Conservation (phyloP, 2,888 invertebrate genomes). For the Drepanosiphum platanoidis region DNA sequence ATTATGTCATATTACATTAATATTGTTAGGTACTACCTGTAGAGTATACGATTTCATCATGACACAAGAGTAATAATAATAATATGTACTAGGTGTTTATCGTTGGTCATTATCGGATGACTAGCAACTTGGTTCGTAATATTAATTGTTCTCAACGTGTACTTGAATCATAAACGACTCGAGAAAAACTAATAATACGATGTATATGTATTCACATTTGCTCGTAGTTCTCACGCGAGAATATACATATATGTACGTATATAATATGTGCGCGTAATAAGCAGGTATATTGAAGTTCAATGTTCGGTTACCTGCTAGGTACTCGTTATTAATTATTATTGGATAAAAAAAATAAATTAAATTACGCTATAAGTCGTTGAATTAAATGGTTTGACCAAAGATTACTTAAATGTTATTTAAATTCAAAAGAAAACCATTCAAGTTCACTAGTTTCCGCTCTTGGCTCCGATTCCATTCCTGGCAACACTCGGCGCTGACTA, state of each 20-base stretch:
- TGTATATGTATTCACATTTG: too few relatives aligned
- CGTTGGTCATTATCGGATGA: not conserved
- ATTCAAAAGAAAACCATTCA: too few relatives aligned
- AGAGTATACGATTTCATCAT: not conserved
- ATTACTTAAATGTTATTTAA: too few relatives aligned
- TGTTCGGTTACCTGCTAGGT: too few relatives aligned
- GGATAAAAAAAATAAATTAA: too few relatives aligned
- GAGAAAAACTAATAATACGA: not conserved
- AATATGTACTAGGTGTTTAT: not conserved
- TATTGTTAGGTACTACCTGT: not conserved
- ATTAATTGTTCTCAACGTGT: not conserved
- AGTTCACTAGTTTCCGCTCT: too few relatives aligned
- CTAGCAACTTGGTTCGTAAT: not conserved
- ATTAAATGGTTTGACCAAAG: too few relatives aligned
- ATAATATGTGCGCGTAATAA: too few relatives aligned
- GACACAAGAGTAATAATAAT: not conserved
- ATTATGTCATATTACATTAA: not conserved
- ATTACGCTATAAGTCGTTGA: too few relatives aligned
- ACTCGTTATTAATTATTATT: not conserved
- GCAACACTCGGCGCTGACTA: too few relatives aligned
- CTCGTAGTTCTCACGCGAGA: too few relatives aligned
- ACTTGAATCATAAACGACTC: not conserved
- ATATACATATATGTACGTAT: not conserved
- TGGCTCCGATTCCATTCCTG: too few relatives aligned
- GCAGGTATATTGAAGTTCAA: not conserved